These are phyloP conservation scores for Magallana nippona DNA, from an alignment of 2,888 invertebrate genomes.

Conservation along the genomic window DNA sequence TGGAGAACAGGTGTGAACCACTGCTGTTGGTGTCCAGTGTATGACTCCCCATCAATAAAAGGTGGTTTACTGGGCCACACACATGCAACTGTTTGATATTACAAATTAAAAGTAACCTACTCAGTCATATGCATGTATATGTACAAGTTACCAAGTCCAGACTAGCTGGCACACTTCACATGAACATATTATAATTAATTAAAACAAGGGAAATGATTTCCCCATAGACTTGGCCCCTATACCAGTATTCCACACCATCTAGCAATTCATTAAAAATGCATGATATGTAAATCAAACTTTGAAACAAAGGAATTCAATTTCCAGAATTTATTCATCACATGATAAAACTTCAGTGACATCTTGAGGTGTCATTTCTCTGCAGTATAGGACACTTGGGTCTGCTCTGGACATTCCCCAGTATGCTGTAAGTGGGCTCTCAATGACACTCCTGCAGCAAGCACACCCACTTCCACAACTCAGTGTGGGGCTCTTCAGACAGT, in stretches of 20 bases:
- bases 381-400: background rate
- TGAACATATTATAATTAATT: too few relatives aligned
- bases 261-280: background rate
- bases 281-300: background rate
- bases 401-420: constrained; percentile 2
- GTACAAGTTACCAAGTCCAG: too few relatives aligned
- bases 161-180: too few relatives aligned
- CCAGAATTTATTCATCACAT: background rate
- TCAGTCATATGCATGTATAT: background rate
- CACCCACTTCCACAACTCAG: background rate
- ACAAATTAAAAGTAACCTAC: background rate
- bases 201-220: background rate
- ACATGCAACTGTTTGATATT: background rate
- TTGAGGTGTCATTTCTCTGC: background rate
- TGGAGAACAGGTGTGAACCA: constrained; percentile 18
- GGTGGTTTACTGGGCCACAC: background rate
- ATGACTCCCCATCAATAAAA: background rate
- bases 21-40: constrained; percentile 12
- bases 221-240: background rate
- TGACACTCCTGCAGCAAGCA: background rate
- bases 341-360: background rate
- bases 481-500: constrained; percentile 17
- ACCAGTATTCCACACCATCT: background rate
- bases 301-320: background rate
- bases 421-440: background rate